A percentile compares a stretch with the other conserved stretches of the same genome.
Evolutionary conservation across 1,140 invertebrate genomes (phyloP).

Genomic region (Parasteatoda tepidariorum): DNA sequence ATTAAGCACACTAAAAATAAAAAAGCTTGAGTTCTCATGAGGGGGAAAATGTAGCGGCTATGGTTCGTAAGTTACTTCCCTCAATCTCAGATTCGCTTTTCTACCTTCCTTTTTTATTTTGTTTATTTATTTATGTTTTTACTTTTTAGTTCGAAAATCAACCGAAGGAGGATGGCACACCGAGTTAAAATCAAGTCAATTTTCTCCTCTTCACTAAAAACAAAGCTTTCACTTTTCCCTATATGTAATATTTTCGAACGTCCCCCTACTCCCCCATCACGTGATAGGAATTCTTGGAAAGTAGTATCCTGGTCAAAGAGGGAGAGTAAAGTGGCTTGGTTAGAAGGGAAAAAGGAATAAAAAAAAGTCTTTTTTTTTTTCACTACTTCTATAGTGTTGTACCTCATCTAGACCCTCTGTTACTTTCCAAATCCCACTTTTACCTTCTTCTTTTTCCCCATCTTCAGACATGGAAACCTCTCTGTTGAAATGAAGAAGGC

Average conservation of each 20-base stretch:
- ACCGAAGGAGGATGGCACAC: too few species aligned
- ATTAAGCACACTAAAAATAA: too few species aligned
- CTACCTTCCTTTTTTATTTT: too few species aligned
- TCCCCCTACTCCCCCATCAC: not conserved
- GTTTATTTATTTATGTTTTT: too few species aligned
- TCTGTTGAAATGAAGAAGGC: constrained; percentile 38
- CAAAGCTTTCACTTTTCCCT: not conserved
- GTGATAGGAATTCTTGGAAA: too few species aligned
- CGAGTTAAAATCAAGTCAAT: constrained; percentile 21
- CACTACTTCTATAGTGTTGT: too few species aligned
- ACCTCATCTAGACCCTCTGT: too few species aligned
- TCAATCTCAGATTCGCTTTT: too few species aligned
- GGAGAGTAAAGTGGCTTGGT: constrained; percentile 50
- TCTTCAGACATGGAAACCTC: constrained; percentile 30
- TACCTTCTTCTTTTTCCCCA: constrained; percentile 19
- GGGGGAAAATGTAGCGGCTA: too few species aligned
- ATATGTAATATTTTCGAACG: constrained; percentile 14
- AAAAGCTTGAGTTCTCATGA: too few species aligned
- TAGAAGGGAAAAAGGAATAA: not conserved
- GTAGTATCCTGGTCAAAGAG: constrained; percentile 38
- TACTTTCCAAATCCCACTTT: not conserved
- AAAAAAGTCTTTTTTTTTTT: constrained; percentile 4
- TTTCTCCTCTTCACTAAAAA: not conserved
- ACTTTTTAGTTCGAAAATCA: too few species aligned
- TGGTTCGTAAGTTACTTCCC: too few species aligned